These are phyloP conservation scores for Hystrix cristata DNA, from an alignment of 2,113 vertebrate genomes.

Conservation along the genomic window DNA sequence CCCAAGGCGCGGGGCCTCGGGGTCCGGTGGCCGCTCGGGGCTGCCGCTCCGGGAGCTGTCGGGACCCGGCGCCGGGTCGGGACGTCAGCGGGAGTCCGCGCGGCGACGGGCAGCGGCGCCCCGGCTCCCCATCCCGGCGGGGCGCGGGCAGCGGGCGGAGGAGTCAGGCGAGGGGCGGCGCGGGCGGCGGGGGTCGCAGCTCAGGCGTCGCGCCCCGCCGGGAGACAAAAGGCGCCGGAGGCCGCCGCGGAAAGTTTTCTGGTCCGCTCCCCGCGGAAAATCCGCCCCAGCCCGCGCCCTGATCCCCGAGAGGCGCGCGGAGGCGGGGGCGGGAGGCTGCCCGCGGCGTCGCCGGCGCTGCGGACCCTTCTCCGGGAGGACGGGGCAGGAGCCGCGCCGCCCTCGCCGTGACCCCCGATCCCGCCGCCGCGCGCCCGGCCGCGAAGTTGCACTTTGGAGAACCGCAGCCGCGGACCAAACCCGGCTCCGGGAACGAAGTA, in stretches of 20 bases:
- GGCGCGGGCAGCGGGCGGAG: constrained; percentile 37
- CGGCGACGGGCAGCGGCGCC: constrained; percentile 58
- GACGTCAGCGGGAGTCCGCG: constrained; percentile 63
- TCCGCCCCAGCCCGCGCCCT: neutral
- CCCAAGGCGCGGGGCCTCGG: neutral
- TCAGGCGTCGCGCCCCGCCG: neutral
- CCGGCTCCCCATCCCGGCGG: constrained; percentile 63
- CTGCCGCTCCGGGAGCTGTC: neutral
- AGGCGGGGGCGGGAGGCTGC: neutral
- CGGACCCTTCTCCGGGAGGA: neutral
- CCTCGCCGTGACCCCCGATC: neutral
- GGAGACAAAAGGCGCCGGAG: constrained; percentile 64
- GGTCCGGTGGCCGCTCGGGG: neutral
- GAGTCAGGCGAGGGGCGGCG: constrained; percentile 76
- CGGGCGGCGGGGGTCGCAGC: neutral
- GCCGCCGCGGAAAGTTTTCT: constrained; percentile 72
- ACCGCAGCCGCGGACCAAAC: neutral
- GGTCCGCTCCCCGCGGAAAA: constrained; percentile 3
- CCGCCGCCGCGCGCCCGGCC: neutral
- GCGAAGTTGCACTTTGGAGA: constrained; percentile 70
- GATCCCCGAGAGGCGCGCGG: neutral
- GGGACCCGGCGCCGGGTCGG: constrained; percentile 23
- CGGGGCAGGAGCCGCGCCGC: neutral
- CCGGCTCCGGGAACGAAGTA: neutral
- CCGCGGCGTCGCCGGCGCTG: neutral